Evolutionary conservation across 1,140 invertebrate species (phyloP).

Genomic region (Drosophila aff.): DNA sequence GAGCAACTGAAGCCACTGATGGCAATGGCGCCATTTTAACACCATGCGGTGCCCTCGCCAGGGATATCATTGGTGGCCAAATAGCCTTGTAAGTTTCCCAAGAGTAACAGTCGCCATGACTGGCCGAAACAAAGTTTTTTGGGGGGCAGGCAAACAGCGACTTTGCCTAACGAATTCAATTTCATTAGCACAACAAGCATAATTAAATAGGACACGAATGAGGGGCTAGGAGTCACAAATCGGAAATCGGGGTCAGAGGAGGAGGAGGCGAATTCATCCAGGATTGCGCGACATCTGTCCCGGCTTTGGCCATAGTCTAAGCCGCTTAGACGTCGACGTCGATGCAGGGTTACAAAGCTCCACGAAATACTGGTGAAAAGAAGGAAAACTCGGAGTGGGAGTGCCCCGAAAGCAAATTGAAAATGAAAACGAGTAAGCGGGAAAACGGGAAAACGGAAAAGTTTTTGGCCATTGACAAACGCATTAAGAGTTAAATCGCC

Average conservation of each 20-base stretch:
- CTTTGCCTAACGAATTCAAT: slow-evolving; percentile 49
- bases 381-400: not conserved
- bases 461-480: slow-evolving; percentile 46
- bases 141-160: slow-evolving; percentile 13
- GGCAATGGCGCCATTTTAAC: not conserved
- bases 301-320: slow-evolving; percentile 30
- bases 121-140: slow-evolving; percentile 21
- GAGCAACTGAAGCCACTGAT: not conserved
- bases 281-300: slow-evolving; percentile 26
- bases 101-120: slow-evolving; percentile 1
- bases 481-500: slow-evolving; percentile 51
- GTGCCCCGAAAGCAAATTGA: slow-evolving; percentile 14
- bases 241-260: not conserved
- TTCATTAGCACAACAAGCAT: slow-evolving; percentile 43
- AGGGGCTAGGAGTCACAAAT: not conserved
- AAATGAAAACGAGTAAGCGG: slow-evolving; percentile 12
- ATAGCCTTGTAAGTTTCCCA: slow-evolving; percentile 26
- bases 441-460: slow-evolving; percentile 28
- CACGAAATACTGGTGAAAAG: not conserved
- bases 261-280: not conserved
- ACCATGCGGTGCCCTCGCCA: not conserved
- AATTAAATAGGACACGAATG: slow-evolving; percentile 28
- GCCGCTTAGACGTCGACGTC: slow-evolving; percentile 23
- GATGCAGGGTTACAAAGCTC: slow-evolving; percentile 1
- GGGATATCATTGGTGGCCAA: slow-evolving; percentile 7